Evolutionary conservation across 2,888 invertebrate species (phyloP), one percentile per base, ranked within the genome.

Genomic region (Limnephilus marmoratus): DNA sequence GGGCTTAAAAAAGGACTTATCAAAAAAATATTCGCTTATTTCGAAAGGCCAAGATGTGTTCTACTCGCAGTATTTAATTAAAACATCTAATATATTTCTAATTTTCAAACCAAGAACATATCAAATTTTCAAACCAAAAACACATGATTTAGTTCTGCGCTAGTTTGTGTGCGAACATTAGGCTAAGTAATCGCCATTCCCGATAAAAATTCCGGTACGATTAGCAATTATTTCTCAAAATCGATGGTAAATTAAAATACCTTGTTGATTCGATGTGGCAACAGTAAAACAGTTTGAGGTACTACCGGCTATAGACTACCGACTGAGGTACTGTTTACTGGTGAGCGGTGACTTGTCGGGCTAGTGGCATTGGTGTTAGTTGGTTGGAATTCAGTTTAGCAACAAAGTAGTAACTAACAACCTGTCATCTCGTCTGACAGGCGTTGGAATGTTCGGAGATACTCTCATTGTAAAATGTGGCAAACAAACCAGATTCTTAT

Each of bases 401-500:
- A 68, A 68, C n/a, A 68, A 53, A 9, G 24, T 68, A 68, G 68
- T n/a, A 68, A 68, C 68, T 68, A 68, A 24, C n/a, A 85, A 85
- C 85, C 88, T 88, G 88, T 88, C 88, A 88, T 88, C 53, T 53
- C 68, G 88, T 88, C 88, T 31, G 68, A 88, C 87, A 53, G 87
- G 53, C 88, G 88, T 34, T 68, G 88, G 88, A 88, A 88, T 88
- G 88, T 88, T 88, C 31, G 53, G 53, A 88, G 68, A 88, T 88
- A 68, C 88, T 45, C 45, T 89, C 80, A 89, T 89, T 80, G 88
- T 89, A 37, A 37, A 89, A 81, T 89, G 88, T 37, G 68, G 88
- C 88, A 89, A 89, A 81, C 88, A 89, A 89, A 89, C 88, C 68
- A 80, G 88, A 89, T 89, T 89, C 88, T 89, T 87, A 49, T 49